Percentiles rank a stretch among this genome's conserved stretches.
phyloP scores from a whole-genome alignment of 2,888 invertebrate species.

The Caenorhabditis panamensis region DNA sequence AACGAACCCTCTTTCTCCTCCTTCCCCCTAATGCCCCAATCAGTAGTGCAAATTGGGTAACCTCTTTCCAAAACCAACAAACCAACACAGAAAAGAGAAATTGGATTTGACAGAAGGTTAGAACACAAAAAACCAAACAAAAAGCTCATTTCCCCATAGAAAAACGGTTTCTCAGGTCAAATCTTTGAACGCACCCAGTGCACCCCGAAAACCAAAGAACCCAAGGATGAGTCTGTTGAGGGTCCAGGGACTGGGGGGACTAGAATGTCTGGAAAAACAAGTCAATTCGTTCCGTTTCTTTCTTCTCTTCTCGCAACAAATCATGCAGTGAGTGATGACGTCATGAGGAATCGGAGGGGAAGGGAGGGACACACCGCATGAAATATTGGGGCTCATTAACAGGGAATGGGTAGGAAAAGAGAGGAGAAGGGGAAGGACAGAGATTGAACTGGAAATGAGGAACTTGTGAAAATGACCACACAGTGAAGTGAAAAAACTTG shows the following conservation, averaged over 20 bases:
- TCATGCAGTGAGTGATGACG: constrained; percentile 10
- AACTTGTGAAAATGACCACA: background rate
- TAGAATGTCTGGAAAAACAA: constrained; percentile 32
- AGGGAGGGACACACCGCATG: constrained; percentile 9
- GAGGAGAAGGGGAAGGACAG: background rate
- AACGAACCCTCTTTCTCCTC: too few relatives aligned
- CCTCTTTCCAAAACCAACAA: background rate
- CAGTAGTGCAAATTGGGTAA: constrained; percentile 1
- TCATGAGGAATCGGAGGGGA: background rate
- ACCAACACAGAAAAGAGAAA: background rate
- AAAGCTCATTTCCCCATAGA: background rate
- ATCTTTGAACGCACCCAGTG: too few relatives aligned
- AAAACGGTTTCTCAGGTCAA: too few relatives aligned
- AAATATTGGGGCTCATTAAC: constrained; percentile 27
- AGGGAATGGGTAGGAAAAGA: background rate
- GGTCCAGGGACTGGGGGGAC: background rate
- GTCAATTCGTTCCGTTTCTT: constrained; percentile 21
- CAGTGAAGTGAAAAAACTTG: background rate
- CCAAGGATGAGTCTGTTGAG: background rate
- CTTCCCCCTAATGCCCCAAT: too few relatives aligned
- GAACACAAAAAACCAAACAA: background rate
- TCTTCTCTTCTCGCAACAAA: constrained; percentile 21
- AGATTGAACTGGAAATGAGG: too few relatives aligned
- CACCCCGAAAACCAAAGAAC: background rate
- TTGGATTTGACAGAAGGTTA: too few relatives aligned